Evolutionary conservation across 2,888 invertebrate genomes (phyloP).

Genomic region (Exocentrus adspersus): DNA sequence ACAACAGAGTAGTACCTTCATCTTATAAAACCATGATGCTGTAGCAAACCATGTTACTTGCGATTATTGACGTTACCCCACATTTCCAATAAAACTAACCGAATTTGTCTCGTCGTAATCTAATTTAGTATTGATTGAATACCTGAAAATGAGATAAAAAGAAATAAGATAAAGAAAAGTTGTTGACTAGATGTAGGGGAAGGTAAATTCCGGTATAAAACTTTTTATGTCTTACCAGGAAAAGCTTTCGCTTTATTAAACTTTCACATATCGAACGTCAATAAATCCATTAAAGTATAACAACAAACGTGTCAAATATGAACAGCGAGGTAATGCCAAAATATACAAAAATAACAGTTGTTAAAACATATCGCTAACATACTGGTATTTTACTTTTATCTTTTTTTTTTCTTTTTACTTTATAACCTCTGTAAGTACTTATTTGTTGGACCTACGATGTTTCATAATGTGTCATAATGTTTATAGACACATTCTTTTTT

Average conservation of each 20-base stretch:
- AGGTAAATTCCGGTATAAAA: conserved; percentile 8
- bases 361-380: background rate
- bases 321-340: background rate
- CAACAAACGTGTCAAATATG: background rate
- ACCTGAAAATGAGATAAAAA: conserved; percentile 1
- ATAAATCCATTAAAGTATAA: background rate
- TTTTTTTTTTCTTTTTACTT: too few relatives aligned
- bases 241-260: conserved; percentile 4
- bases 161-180: conserved; percentile 16
- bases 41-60: conserved; percentile 5
- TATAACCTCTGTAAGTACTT: too few relatives aligned
- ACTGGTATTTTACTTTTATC: too few relatives aligned
- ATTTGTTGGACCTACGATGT: too few relatives aligned
- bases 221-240: conserved; percentile 7
- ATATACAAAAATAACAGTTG: background rate
- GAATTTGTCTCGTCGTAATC: conserved; percentile 19
- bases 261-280: background rate
- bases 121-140: conserved; percentile 23
- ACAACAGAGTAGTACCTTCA: too few relatives aligned
- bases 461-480: too few relatives aligned
- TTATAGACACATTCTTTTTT: too few relatives aligned
- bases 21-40: background rate
- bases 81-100: conserved; percentile 17
- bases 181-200: conserved; percentile 16
- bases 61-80: conserved; percentile 10